These are phyloP conservation scores for Ammodytes marinus DNA, from an alignment of 2,113 vertebrate genomes.

Conservation along the genomic window DNA sequence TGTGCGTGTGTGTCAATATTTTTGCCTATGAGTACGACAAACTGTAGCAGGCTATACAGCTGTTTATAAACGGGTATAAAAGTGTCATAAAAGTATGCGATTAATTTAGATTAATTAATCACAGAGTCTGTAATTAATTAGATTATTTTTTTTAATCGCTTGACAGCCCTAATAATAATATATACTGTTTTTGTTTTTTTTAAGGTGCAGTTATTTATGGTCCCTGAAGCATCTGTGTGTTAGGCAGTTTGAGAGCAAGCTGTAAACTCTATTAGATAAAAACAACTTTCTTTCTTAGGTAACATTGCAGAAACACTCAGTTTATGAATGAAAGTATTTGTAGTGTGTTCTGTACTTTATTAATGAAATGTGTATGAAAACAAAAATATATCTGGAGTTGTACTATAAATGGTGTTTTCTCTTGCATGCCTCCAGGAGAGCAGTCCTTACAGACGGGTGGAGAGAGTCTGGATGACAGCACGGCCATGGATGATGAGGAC, in stretches of 20 bases:
- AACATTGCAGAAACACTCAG: not conserved
- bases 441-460: constrained; percentile 87
- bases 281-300: not conserved
- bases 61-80: no score
- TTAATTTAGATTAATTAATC: no score
- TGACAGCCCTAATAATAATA: no score
- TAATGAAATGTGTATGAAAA: not conserved
- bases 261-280: not conserved
- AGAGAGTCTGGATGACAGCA: constrained; percentile 88
- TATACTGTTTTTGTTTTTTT: not conserved
- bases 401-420: not conserved
- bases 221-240: not conserved
- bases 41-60: no score
- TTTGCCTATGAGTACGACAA: no score
- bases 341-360: not conserved
- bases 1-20: no score
- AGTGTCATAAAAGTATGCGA: no score
- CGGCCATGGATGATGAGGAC: constrained; percentile 89
- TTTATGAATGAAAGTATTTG: not conserved
- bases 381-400: not conserved
- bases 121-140: no score
- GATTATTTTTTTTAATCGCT: no score
- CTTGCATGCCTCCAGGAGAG: constrained; percentile 83
- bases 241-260: not conserved
- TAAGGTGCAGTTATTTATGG: not conserved